phyloP scores from a whole-genome alignment of 1,140 invertebrate genomes.

The Heterodera carotae region DNA sequence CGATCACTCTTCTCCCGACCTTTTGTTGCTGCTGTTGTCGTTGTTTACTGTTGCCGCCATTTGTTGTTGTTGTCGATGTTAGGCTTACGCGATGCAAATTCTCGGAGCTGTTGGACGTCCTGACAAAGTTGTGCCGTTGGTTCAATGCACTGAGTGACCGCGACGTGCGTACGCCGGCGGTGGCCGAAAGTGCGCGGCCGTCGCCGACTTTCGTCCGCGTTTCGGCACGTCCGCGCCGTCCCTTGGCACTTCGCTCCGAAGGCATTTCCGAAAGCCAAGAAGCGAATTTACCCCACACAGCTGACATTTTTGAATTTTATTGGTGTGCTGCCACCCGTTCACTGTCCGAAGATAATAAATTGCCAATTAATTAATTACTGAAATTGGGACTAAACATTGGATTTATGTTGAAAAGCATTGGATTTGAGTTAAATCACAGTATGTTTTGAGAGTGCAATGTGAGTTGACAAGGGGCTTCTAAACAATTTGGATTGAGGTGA shows the following conservation, averaged over 20 bases:
- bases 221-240: not conserved
- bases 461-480: no score
- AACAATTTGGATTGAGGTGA: no score
- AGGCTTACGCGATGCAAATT: slow-evolving; percentile 53
- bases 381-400: no score
- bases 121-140: slow-evolving; percentile 59
- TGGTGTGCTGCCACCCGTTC: no score
- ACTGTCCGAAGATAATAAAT: no score
- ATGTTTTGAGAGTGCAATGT: not conserved
- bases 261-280: slow-evolving; percentile 42
- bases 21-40: not conserved
- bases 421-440: not conserved
- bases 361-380: no score
- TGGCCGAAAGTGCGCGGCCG: no score
- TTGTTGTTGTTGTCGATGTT: not conserved
- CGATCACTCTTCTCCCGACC: not conserved
- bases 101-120: slow-evolving; percentile 59
- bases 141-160: slow-evolving; percentile 61
- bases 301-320: no score
- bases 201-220: not conserved
- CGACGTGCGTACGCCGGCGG: slow-evolving; percentile 44
- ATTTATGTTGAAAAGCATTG: no score
- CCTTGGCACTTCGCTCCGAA: slow-evolving; percentile 26
- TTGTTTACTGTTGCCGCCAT: slow-evolving; percentile 6
- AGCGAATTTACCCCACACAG: slow-evolving; percentile 53